These are phyloP conservation scores for Saturnia pavonia DNA, from an alignment of 2,888 invertebrate genomes.

Conservation along the genomic window DNA sequence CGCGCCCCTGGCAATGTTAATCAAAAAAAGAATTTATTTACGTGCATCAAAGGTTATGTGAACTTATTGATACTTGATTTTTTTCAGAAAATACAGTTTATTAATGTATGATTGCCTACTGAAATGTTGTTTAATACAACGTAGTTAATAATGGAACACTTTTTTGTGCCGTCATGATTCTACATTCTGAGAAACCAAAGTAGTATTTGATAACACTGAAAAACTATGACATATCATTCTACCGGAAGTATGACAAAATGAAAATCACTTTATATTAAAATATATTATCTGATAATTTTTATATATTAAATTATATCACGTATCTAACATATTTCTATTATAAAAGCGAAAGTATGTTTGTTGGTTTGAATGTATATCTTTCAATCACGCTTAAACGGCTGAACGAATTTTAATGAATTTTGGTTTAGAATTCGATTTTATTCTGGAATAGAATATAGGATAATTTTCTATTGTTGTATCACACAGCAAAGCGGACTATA, in stretches of 20 bases:
- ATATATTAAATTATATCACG: neutral
- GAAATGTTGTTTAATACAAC: neutral
- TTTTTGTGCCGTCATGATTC: slow-evolving; percentile 2
- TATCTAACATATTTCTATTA: neutral
- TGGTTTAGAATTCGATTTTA: neutral
- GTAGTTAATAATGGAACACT: neutral
- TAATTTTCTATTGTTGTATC: neutral
- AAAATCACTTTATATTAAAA: neutral
- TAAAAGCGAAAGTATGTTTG: neutral
- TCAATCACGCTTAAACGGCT: neutral
- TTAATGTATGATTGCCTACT: neutral
- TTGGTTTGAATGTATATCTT: neutral
- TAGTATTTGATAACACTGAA: slow-evolving; percentile 16
- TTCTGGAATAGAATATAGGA: neutral
- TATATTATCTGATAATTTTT: neutral
- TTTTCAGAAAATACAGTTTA: neutral
- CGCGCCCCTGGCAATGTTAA: slow-evolving; percentile 50
- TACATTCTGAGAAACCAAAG: slow-evolving; percentile 10
- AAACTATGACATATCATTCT: neutral
- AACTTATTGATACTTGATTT: neutral
- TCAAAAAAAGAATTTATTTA: slow-evolving; percentile 15
- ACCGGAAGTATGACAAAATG: slow-evolving; percentile 4
- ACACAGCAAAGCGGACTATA: neutral
- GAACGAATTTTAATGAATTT: neutral
- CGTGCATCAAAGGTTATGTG: neutral